Evolutionary conservation across 2,888 invertebrate species (phyloP).

Genomic region (Aphidoletes aphidimyza): DNA sequence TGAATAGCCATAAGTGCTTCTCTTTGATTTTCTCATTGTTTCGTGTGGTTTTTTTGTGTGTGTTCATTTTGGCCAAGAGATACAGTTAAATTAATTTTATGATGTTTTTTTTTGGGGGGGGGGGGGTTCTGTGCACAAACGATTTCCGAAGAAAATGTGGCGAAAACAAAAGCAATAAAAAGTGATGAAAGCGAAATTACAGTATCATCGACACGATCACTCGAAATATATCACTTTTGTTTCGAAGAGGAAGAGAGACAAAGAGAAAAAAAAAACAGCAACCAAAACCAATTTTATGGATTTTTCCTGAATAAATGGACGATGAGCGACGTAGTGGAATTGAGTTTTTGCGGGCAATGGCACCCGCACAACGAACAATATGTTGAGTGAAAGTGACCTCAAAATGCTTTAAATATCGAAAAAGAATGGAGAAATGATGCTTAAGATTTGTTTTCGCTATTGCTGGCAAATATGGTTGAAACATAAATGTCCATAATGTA

Average conservation of each 20-base stretch:
- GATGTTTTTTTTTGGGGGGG: neutral
- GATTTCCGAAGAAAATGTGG: neutral
- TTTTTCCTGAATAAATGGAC: neutral
- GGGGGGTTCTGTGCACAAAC: too few species aligned
- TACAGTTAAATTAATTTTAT: constrained; percentile 45
- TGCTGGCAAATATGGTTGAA: too few species aligned
- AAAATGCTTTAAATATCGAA: neutral
- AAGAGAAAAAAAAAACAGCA: too few species aligned
- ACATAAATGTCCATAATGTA: too few species aligned
- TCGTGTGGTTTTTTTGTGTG: too few species aligned
- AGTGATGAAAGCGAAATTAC: constrained; percentile 36
- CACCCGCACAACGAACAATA: neutral
- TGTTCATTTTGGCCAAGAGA: too few species aligned
- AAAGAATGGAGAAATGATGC: neutral
- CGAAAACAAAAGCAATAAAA: constrained; percentile 19
- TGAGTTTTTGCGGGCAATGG: neutral
- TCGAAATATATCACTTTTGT: neutral
- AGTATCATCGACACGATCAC: constrained; percentile 9
- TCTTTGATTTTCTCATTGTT: neutral
- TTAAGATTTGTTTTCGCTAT: neutral
- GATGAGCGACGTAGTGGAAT: neutral
- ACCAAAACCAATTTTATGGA: neutral
- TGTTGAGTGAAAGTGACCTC: neutral
- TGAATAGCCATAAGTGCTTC: neutral
- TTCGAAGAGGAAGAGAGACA: neutral